phyloP scores from a whole-genome alignment of 2,113 vertebrate species.

The Carassius gibelio region DNA sequence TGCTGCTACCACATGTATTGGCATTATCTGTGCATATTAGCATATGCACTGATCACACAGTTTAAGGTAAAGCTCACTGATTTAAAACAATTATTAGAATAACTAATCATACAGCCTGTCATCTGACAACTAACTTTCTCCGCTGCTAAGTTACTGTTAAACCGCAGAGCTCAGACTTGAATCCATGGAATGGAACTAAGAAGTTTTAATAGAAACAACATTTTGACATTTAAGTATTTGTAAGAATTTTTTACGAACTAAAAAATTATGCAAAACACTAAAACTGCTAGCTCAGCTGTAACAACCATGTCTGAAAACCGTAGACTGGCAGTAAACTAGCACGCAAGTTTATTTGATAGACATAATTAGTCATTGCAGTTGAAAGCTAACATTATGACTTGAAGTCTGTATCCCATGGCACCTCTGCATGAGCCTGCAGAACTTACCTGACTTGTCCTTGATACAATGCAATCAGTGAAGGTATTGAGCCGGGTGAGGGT shows the following conservation, averaged over 20 bases:
- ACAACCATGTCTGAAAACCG: background rate
- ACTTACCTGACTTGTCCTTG: conserved; percentile 83
- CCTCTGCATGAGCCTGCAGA: conserved; percentile 31
- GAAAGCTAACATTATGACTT: background rate
- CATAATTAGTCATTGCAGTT: background rate
- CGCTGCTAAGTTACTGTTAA: background rate
- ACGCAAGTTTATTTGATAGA: background rate
- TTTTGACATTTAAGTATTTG: background rate
- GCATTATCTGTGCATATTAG: background rate
- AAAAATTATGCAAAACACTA: background rate
- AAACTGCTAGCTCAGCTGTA: background rate
- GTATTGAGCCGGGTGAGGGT: conserved; percentile 83
- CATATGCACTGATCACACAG: background rate
- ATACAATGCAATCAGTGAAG: conserved; percentile 86
- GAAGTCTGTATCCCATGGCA: background rate
- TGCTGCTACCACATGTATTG: background rate
- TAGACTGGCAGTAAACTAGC: background rate
- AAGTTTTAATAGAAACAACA: background rate
- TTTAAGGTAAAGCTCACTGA: background rate
- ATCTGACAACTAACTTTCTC: background rate
- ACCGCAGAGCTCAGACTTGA: background rate
- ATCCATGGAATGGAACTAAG: background rate
- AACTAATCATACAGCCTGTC: background rate
- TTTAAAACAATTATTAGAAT: background rate
- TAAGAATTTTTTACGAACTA: background rate